phyloP scores from a whole-genome alignment of 2,797 vertebrate genomes.

The Pangasius macronema region DNA sequence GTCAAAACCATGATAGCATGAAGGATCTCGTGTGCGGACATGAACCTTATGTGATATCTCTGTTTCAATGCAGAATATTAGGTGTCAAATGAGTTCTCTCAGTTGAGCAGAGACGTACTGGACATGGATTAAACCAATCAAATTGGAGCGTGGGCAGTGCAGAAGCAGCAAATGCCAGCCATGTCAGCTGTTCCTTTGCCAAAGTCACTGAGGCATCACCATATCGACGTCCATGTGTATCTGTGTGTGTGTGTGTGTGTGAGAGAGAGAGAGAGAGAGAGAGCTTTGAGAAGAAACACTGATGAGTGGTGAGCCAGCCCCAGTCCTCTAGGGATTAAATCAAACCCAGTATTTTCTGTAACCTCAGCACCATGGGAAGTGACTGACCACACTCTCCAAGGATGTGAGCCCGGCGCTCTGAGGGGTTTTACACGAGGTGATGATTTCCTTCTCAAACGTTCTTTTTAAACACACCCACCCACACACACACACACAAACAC shows the following conservation, averaged over 20 bases:
- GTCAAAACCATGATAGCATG: conserved; percentile 11
- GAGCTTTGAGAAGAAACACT: conserved; percentile 54
- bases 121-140: conserved; percentile 36
- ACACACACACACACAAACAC: conserved; percentile 44
- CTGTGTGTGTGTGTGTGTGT: conserved; percentile 25
- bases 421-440: conserved; percentile 62
- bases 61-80: conserved; percentile 28
- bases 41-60: conserved; percentile 32
- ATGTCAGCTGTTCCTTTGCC: conserved; percentile 55
- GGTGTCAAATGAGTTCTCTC: conserved; percentile 46
- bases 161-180: conserved; percentile 42
- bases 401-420: conserved; percentile 54
- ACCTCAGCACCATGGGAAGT: conserved; percentile 61
- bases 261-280: not conserved
- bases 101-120: conserved; percentile 37
- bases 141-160: conserved; percentile 14
- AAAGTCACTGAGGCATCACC: conserved; percentile 49
- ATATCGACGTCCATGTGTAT: conserved; percentile 50
- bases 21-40: conserved; percentile 16
- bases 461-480: conserved; percentile 50
- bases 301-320: conserved; percentile 53
- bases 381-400: conserved; percentile 61
- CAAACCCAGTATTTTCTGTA: conserved; percentile 69
- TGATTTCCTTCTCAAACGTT: conserved; percentile 68
- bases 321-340: conserved; percentile 66